Evolutionary conservation across 35 echinoderm and acorn worm genomes (phyloP).

Genomic region (Lytechinus pictus): DNA sequence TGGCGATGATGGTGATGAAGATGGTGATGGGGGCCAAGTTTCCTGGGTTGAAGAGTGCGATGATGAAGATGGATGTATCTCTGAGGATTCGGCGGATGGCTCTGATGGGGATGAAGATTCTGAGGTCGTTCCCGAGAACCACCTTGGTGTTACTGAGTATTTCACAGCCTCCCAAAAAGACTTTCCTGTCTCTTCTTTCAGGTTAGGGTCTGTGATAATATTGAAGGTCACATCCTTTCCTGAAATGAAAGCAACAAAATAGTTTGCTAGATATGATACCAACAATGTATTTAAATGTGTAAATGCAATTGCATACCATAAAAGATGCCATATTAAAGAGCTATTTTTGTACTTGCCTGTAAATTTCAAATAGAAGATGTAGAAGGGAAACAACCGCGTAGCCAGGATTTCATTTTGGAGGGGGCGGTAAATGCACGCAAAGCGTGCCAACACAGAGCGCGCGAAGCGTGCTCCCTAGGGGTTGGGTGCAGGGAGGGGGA

Average conservation of each 20-base stretch:
- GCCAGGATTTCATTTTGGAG: too few species aligned
- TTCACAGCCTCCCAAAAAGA: slow-evolving; percentile 76
- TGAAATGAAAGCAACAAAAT: neutral
- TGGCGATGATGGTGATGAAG: neutral
- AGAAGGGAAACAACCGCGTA: too few species aligned
- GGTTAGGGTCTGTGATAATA: slow-evolving; percentile 75
- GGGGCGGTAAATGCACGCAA: too few species aligned
- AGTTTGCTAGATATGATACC: too few species aligned
- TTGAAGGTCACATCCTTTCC: slow-evolving; percentile 80
- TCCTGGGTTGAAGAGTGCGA: neutral
- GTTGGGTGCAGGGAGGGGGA: too few species aligned
- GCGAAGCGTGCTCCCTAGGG: too few species aligned
- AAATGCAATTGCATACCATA: too few species aligned
- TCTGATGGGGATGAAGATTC: neutral
- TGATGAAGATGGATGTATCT: neutral
- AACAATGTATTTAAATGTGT: too few species aligned
- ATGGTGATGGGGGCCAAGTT: neutral
- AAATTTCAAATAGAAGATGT: too few species aligned
- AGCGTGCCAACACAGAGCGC: too few species aligned
- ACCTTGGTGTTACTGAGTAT: slow-evolving; percentile 67
- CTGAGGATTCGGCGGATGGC: neutral
- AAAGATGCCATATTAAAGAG: too few species aligned
- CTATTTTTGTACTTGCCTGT: too few species aligned
- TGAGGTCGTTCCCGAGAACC: slow-evolving; percentile 53
- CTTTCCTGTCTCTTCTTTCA: slow-evolving; percentile 78